Conservation (phyloP, 1,140 invertebrate genomes). For the Saxidomus purpurata region DNA sequence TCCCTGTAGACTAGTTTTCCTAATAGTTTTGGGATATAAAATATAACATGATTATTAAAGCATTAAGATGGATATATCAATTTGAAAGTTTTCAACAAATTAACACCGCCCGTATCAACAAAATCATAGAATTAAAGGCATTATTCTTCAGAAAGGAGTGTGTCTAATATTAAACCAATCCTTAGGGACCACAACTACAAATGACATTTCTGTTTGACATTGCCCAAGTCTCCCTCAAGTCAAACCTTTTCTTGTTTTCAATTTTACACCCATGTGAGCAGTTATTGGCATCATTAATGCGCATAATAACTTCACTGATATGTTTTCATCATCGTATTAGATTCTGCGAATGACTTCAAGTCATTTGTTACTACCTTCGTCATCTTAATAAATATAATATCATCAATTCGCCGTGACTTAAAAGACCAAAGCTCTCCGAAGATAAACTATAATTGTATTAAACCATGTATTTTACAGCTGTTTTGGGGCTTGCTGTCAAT, state of each 20-base stretch:
- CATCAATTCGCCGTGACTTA: too few relatives aligned
- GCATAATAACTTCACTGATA: background rate
- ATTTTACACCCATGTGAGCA: background rate
- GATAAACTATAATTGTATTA: too few relatives aligned
- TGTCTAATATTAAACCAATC: background rate
- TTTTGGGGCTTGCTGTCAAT: too few relatives aligned
- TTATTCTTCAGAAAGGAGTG: background rate
- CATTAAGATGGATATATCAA: background rate
- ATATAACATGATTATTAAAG: background rate
- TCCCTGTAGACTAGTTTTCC: background rate
- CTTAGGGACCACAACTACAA: background rate
- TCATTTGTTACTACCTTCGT: too few relatives aligned
- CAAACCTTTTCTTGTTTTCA: background rate
- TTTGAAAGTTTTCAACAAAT: background rate
- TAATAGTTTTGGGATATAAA: background rate
- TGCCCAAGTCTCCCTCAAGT: background rate
- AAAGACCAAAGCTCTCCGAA: too few relatives aligned
- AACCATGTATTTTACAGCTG: too few relatives aligned
- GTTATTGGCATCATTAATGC: background rate
- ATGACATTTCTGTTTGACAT: background rate
- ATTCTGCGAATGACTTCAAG: too few relatives aligned
- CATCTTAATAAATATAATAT: too few relatives aligned
- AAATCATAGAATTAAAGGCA: background rate
- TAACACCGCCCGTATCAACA: background rate
- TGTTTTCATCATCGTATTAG: background rate